Evolutionary conservation across 2,113 vertebrate species (phyloP).

Genomic region (Mustela lutreola): DNA sequence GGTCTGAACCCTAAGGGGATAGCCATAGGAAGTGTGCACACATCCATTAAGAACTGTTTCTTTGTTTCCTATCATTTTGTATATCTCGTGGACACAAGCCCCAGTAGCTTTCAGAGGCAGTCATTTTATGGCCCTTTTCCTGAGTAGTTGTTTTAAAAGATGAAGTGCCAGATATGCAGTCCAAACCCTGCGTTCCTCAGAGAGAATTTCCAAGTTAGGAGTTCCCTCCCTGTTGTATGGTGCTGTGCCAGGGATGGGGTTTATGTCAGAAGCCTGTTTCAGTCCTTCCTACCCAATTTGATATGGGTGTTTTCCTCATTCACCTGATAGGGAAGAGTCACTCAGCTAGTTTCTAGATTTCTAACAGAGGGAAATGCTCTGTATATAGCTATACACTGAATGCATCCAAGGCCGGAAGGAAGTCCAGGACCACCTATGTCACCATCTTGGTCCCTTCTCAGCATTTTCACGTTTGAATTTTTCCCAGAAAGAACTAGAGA

Average conservation of each 20-base stretch:
- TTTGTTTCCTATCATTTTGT: constrained; percentile 1
- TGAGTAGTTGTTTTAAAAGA: neutral
- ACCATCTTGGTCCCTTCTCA: neutral
- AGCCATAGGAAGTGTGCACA: neutral
- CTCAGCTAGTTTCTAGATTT: neutral
- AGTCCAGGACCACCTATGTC: neutral
- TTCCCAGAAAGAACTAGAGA: constrained; percentile 93
- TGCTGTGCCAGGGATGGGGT: neutral
- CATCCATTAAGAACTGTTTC: neutral
- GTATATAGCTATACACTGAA: neutral
- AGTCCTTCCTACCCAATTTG: neutral
- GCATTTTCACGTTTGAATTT: constrained; percentile 47
- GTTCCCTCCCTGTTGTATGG: neutral
- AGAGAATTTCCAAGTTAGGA: neutral
- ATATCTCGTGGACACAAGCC: neutral
- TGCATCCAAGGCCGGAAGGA: neutral
- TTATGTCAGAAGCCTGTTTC: neutral
- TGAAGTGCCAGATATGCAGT: neutral
- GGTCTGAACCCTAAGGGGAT: neutral
- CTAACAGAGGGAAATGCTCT: neutral
- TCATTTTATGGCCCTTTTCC: neutral
- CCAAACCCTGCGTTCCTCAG: neutral
- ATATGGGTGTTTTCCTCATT: neutral
- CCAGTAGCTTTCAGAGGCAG: neutral
- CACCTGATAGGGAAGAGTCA: neutral